A percentile compares a stretch with the other conserved stretches of the same genome.
Evolutionary conservation across 2,888 invertebrate species (phyloP).

Genomic region (Volucella bombylans): DNA sequence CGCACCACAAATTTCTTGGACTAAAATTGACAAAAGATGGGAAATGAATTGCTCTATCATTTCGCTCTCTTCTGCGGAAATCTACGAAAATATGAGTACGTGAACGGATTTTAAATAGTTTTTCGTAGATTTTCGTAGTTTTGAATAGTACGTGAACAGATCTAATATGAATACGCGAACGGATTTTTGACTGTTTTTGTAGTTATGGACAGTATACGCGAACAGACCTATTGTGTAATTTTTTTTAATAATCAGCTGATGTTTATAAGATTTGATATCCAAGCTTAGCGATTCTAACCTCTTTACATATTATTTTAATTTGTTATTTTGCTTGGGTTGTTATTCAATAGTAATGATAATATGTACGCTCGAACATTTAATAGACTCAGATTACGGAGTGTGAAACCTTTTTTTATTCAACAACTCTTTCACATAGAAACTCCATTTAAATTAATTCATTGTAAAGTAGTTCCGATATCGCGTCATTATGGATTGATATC

Average conservation of each 20-base stretch:
- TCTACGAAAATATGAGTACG: too few relatives aligned
- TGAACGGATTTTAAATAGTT: too few relatives aligned
- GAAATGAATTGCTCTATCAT: too few relatives aligned
- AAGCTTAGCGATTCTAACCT: neutral
- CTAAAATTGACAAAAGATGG: too few relatives aligned
- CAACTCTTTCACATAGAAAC: neutral
- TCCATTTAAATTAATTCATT: slow-evolving; percentile 3
- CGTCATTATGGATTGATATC: neutral
- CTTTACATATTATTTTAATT: neutral
- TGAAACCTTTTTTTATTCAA: slow-evolving; percentile 12
- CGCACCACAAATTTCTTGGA: too few relatives aligned
- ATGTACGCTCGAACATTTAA: slow-evolving; percentile 43
- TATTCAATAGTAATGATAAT: slow-evolving; percentile 14
- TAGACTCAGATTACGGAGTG: slow-evolving; percentile 27
- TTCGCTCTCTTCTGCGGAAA: too few relatives aligned
- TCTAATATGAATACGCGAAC: too few relatives aligned
- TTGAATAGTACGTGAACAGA: too few relatives aligned
- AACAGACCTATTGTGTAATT: neutral
- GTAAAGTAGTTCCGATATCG: neutral
- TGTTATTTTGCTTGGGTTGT: neutral
- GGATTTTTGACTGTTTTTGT: too few relatives aligned
- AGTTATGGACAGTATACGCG: too few relatives aligned
- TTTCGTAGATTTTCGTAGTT: too few relatives aligned
- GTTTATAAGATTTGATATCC: neutral
- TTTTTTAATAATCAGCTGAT: slow-evolving; percentile 11